Evolutionary conservation across 1,140 invertebrate genomes (phyloP), one percentile per base, ranked within the genome.

Genomic region (Hirudo medicinalis): DNA sequence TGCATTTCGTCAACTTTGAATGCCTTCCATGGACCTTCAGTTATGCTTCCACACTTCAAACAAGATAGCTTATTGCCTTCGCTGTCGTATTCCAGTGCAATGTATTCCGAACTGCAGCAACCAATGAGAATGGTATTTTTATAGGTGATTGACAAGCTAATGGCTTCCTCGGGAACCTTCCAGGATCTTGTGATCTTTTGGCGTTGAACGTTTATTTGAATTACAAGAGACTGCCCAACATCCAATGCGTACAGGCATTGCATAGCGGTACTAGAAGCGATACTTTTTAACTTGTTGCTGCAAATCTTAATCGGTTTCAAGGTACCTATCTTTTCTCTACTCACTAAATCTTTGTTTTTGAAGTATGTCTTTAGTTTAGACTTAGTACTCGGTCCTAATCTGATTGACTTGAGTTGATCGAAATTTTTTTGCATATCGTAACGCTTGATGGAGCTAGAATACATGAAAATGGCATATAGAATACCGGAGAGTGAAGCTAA

Each of bases 201-300:
- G 11, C 29, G 22, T 25, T 63, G 22, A 32, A 32, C 57, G 29
- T 32, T 63, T 19, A 63, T n/a, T 19, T 63, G 57, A 32, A 63
- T 25, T 3, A 63, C 29, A 6, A 63, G 9, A 13, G 22, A 25
- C 29, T 63, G 22, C 11, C 22, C 22, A 6, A 22, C 57, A 63
- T 63, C 57, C 57, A 63, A 32, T 32, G 19, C 57, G 29, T 63
- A 63, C 29, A 63, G 22, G 13, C 57, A 63, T n/a, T 63, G 57
- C 22, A 13, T 20, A 63, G 3, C 0, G 8, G 1, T 15, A 22
- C 22, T 25, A 11, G 57, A 63, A 25, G 57, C 57, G 3, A 63
- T 63, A 63, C 57, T 63, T 63, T 22, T 63, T 13, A 63, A 20
- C 29, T 25, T 32, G 57, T n/a, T 63, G 57, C 57, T 63, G 57